phyloP scores from a whole-genome alignment of 2,113 vertebrate genomes.

The Marcusenius ussheri region DNA sequence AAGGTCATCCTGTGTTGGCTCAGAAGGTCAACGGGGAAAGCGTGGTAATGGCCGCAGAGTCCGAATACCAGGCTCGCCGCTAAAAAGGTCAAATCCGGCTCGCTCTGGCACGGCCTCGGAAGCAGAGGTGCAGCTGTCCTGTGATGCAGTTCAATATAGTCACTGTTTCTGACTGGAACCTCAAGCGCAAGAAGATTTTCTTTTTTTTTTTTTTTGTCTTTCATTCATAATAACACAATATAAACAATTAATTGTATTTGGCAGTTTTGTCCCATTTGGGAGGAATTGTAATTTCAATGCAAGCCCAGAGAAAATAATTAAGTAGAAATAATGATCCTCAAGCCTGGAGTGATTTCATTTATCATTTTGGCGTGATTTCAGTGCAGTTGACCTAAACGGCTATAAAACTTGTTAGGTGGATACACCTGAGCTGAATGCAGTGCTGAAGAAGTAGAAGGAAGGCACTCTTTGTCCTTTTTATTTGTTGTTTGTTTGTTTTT shows the following conservation, averaged over 20 bases:
- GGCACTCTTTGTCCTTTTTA: not conserved
- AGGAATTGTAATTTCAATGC: not conserved
- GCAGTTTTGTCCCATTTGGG: not conserved
- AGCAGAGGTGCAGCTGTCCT: not conserved
- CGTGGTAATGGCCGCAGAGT: conserved; percentile 14
- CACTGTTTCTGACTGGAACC: not conserved
- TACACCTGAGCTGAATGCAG: not conserved
- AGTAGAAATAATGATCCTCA: not conserved
- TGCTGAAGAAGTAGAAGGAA: not conserved
- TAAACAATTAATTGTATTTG: not conserved
- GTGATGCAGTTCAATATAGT: not conserved
- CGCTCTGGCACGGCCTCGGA: not conserved
- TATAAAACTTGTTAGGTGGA: not conserved
- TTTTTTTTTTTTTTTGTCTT: not conserved
- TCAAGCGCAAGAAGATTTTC: not conserved
- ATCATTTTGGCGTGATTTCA: not conserved
- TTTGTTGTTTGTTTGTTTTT: not conserved
- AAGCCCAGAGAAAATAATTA: not conserved
- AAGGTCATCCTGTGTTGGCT: conserved; percentile 29
- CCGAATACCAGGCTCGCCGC: conserved; percentile 14
- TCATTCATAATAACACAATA: not conserved
- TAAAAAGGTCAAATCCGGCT: conserved; percentile 20
- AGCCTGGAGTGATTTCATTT: not conserved
- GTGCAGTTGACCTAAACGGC: not conserved
- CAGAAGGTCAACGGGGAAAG: conserved; percentile 33